Base-by-base conservation (phyloP, 2,797 vertebrate genomes). In the Danio choprae region DNA sequence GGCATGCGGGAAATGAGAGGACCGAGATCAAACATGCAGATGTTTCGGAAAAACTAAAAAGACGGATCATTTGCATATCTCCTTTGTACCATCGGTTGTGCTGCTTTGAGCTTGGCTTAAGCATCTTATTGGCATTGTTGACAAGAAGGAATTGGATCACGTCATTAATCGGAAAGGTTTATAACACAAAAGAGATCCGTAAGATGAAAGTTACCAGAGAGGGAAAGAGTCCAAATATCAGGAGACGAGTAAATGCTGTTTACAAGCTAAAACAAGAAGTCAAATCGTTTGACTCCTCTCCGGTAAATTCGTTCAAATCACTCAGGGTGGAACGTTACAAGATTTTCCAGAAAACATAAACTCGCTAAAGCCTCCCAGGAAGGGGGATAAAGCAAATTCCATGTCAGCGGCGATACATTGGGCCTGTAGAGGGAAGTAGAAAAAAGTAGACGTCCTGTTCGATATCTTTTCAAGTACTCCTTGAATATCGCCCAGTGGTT, bases 51-150 rank as follows among this genome's bases (percentile, higher is more conserved):
- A n/a, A 64, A 75, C 50, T 73, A 56, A 73, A 60, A 71, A 80
- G 64, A 79, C 13, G 40, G 22, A 73, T 84, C 3, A 77, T 87
- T 82, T 85, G 79, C 77, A 81, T 82, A 41, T 81, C 9, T 69
- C 65, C 82, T 84, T 83, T 81, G 71, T 74, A 44, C 77, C 73
- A 63, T 83, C 48, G 63, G 58, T 81, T 76, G 76, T 18, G 29
- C 81, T 86, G 8, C 48, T 83, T 84, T 86, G 78, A 84, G 83
- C 73, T 62, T 83, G 73, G 36, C 72, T 84, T 69, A 86, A 83
- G 81, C 67, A 6, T 64, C 62, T 12, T 67, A 69, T 60, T 83
- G 64, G 63, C 48, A 46, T 79, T 63, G 36, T 79, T 87, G 76
- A 50, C 20, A 18, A 12, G 76, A 65, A 79, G 65, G 80, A 86